phyloP scores from a whole-genome alignment of 1,140 invertebrate species.

The Araneus ventricosus region DNA sequence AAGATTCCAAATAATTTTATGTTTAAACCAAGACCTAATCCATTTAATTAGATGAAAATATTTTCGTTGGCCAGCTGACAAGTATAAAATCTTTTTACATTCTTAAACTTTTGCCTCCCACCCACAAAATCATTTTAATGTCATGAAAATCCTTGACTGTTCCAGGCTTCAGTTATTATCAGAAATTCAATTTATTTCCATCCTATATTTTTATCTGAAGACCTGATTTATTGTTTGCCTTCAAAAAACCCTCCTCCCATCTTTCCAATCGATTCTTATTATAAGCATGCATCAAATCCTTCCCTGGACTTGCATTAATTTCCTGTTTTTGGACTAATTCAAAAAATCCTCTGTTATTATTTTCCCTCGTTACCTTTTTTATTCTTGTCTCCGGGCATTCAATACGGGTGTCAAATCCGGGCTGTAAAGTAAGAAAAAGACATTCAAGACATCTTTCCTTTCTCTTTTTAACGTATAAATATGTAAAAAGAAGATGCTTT shows the following conservation, averaged over 20 bases:
- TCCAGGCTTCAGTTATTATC: too few species aligned
- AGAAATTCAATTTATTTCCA: too few species aligned
- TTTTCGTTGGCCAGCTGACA: too few species aligned
- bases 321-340: not conserved
- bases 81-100: too few species aligned
- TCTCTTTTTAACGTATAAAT: not conserved
- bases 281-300: not conserved
- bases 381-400: not conserved
- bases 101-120: too few species aligned
- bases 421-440: not conserved
- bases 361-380: not conserved
- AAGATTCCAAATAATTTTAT: too few species aligned
- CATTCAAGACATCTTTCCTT: not conserved
- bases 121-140: too few species aligned
- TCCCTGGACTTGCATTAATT: not conserved
- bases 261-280: not conserved
- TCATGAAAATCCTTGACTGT: too few species aligned
- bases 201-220: too few species aligned
- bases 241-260: not conserved
- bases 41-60: too few species aligned
- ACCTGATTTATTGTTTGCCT: too few species aligned
- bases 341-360: slow-evolving; percentile 15
- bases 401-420: not conserved
- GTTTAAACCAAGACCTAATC: too few species aligned
- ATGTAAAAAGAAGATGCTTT: not conserved